These are phyloP conservation scores for Latrodectus hesperus DNA, from an alignment of 2,888 invertebrate species.

Conservation along the genomic window DNA sequence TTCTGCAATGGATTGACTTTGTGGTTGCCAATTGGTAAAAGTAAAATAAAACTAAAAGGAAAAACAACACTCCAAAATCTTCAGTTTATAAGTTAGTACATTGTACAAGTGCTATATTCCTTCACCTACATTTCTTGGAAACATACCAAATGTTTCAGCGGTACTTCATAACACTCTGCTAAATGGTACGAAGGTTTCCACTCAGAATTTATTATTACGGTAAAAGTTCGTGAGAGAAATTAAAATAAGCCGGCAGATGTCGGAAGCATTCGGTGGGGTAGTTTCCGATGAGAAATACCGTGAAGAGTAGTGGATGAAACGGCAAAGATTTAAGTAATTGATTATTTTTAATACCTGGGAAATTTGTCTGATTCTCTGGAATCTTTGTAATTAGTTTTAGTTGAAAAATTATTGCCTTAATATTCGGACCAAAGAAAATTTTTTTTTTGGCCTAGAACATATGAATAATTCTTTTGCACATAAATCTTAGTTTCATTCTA, in stretches of 20 bases:
- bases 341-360: not conserved
- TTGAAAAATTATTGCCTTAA: no score
- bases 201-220: conserved; percentile 53
- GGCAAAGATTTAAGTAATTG: conserved; percentile 39
- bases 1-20: no score
- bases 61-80: no score
- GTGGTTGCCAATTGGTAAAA: no score
- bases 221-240: conserved; percentile 59
- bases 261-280: conserved; percentile 3
- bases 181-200: conserved; percentile 23
- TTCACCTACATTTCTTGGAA: conserved; percentile 62
- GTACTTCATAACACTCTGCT: conserved; percentile 23
- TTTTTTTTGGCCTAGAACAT: no score
- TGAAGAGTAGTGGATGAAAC: conserved; percentile 32
- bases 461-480: no score
- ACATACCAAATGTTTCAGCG: conserved; percentile 25
- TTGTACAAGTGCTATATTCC: not conserved
- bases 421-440: no score
- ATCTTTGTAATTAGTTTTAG: no score
- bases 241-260: conserved; percentile 42
- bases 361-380: no score
- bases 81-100: no score
- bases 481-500: no score
- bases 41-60: no score
- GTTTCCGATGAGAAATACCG: conserved; percentile 5